Evolutionary conservation across 2,113 vertebrate genomes (phyloP).

Genomic region (Salminus brasiliensis): DNA sequence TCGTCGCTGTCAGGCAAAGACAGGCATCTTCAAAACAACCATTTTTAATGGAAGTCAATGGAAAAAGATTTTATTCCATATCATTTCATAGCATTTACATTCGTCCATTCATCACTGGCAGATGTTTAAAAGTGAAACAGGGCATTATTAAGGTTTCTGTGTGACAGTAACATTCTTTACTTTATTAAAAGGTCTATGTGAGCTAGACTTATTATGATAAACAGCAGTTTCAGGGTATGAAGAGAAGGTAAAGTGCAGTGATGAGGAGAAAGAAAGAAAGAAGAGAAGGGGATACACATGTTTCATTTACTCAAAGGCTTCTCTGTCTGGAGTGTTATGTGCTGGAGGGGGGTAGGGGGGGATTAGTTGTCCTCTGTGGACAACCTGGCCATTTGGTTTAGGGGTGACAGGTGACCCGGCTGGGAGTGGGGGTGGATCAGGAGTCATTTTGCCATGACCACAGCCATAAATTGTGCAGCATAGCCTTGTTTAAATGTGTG

Average conservation of each 20-base stretch:
- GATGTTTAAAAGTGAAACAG: no score
- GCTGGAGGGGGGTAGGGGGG: constrained; percentile 2
- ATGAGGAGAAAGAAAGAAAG: constrained; percentile 57
- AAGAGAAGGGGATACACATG: constrained; percentile 56
- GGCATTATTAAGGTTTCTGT: no score
- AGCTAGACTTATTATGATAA: constrained; percentile 19
- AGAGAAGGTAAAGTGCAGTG: constrained; percentile 50
- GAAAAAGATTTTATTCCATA: no score
- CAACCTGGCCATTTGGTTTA: constrained; percentile 25
- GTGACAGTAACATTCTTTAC: no score
- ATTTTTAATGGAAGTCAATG: no score
- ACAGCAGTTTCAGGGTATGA: background rate
- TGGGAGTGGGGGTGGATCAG: background rate
- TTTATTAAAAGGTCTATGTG: background rate
- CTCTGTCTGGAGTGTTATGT: constrained; percentile 62
- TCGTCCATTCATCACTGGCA: no score
- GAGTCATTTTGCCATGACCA: background rate
- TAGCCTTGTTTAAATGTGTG: background rate
- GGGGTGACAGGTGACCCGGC: constrained; percentile 42
- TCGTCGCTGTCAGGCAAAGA: no score
- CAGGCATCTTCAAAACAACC: no score
- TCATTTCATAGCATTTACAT: no score
- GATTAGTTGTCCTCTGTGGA: constrained; percentile 2
- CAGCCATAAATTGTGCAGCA: constrained; percentile 1
- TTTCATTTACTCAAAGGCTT: constrained; percentile 62